A percentile compares a stretch with the other conserved stretches of the same genome.
Conservation (phyloP, 2,888 invertebrate genomes). For the Nephrocerus scutellatus region DNA sequence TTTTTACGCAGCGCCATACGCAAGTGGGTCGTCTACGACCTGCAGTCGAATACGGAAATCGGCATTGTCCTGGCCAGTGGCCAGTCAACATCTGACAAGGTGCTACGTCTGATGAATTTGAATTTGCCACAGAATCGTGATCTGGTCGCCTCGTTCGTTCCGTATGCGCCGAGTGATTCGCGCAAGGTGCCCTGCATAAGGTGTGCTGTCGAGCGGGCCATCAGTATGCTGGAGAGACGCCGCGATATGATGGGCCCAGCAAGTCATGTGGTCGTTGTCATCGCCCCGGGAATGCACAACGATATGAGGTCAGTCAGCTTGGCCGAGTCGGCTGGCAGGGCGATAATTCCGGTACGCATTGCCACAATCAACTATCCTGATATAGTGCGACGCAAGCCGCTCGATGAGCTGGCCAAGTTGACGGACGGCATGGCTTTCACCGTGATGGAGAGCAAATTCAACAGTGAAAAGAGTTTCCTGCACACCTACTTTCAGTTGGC, state of each 20-base stretch:
- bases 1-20: slow-evolving; percentile 54
- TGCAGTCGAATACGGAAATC: slow-evolving; percentile 51
- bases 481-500: slow-evolving; percentile 53
- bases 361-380: slow-evolving; percentile 53
- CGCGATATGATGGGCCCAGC: slow-evolving; percentile 48
- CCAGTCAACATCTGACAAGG: slow-evolving; percentile 26
- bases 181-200: slow-evolving; percentile 49
- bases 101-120: slow-evolving; percentile 42
- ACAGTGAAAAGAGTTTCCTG: slow-evolving; percentile 50
- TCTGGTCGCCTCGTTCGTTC: slow-evolving; percentile 48
- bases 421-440: slow-evolving; percentile 49
- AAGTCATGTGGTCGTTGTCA: slow-evolving; percentile 51
- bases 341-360: slow-evolving; percentile 48
- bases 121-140: slow-evolving; percentile 42
- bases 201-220: slow-evolving; percentile 22
- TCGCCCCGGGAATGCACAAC: slow-evolving; percentile 52
- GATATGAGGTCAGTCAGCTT: slow-evolving; percentile 44
- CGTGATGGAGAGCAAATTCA: slow-evolving; percentile 51
- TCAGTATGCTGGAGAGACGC: slow-evolving; percentile 49
- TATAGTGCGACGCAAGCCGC: slow-evolving; percentile 44
- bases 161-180: slow-evolving; percentile 51
- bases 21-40: slow-evolving; percentile 54
- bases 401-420: slow-evolving; percentile 47
- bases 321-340: slow-evolving; percentile 38
- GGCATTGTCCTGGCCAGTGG: slow-evolving; percentile 47